Percentiles rank a stretch among this genome's conserved stretches.
These are phyloP conservation scores for Plecturocebus donacophilus DNA, from an alignment of 2,113 vertebrate genomes.

Conservation along the genomic window DNA sequence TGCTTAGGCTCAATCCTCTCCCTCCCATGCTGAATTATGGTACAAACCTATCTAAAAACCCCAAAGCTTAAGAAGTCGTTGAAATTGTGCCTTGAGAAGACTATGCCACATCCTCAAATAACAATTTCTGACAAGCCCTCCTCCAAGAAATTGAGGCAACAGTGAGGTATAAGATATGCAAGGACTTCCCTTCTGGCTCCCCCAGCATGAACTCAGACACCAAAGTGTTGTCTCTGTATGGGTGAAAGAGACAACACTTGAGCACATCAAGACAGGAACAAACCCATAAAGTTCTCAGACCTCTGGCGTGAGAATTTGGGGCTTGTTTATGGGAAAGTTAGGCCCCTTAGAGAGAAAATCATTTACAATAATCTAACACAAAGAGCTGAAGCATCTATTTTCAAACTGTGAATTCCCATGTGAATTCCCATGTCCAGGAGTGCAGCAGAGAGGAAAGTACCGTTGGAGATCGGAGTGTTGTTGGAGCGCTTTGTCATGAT, in stretches of 20 bases:
- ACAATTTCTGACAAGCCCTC: not conserved
- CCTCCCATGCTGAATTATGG: not conserved
- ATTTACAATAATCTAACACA: not conserved
- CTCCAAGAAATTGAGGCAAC: not conserved
- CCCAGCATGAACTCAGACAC: not conserved
- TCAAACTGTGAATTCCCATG: not conserved
- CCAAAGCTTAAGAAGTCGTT: not conserved
- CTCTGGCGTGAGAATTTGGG: not conserved
- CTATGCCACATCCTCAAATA: not conserved
- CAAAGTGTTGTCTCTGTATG: too few species aligned
- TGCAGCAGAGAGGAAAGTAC: conserved; percentile 6
- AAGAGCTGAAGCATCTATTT: not conserved
- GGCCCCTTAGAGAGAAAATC: not conserved
- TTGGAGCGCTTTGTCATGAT: conserved; percentile 67
- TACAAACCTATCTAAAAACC: not conserved
- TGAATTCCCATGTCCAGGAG: not conserved
- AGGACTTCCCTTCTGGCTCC: not conserved
- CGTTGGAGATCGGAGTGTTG: not conserved
- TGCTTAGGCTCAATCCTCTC: not conserved
- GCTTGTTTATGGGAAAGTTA: not conserved
- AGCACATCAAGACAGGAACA: not conserved
- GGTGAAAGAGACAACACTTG: not conserved
- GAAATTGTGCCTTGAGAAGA: not conserved
- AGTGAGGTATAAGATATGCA: not conserved
- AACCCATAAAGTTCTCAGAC: not conserved